These are phyloP conservation scores for Torymus tubicola DNA, from an alignment of 2,888 invertebrate species.

Conservation along the genomic window DNA sequence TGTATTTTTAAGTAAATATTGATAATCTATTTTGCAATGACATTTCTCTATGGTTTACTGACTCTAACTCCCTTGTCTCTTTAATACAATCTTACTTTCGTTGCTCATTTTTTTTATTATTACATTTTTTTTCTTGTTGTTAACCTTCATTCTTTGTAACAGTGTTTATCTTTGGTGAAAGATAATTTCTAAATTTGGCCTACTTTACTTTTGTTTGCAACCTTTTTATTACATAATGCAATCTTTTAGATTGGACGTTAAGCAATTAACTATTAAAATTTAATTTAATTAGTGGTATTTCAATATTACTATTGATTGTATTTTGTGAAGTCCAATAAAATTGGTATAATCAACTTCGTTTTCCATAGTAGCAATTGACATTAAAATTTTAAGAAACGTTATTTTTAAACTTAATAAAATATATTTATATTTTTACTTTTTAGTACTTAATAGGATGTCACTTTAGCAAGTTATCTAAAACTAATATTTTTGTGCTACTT, in stretches of 20 bases:
- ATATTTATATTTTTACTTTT: background rate
- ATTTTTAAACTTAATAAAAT: conserved; percentile 1
- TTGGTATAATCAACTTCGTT: background rate
- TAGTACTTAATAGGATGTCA: background rate
- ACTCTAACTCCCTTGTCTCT: conserved; percentile 51
- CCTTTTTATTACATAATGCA: background rate
- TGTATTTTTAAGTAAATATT: conserved; percentile 4
- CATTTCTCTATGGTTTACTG: conserved; percentile 34
- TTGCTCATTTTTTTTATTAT: conserved; percentile 58
- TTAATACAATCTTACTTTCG: conserved; percentile 63
- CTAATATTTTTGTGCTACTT: conserved; percentile 33
- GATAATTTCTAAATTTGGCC: conserved; percentile 26
- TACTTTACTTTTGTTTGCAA: conserved; percentile 9
- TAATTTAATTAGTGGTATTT: background rate
- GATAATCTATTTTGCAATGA: conserved; percentile 2
- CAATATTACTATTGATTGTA: background rate
- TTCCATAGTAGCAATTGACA: conserved; percentile 5
- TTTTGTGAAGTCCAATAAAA: background rate
- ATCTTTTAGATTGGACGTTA: conserved; percentile 6
- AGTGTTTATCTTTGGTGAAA: conserved; percentile 32
- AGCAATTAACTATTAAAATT: background rate
- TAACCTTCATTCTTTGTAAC: background rate
- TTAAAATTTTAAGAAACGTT: background rate
- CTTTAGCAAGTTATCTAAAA: conserved; percentile 28
- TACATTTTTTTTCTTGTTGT: conserved; percentile 5